Percentiles rank a stretch among this genome's conserved stretches.
Conservation (phyloP, 2,113 vertebrate species). For the Pollimyrus isidori region DNA sequence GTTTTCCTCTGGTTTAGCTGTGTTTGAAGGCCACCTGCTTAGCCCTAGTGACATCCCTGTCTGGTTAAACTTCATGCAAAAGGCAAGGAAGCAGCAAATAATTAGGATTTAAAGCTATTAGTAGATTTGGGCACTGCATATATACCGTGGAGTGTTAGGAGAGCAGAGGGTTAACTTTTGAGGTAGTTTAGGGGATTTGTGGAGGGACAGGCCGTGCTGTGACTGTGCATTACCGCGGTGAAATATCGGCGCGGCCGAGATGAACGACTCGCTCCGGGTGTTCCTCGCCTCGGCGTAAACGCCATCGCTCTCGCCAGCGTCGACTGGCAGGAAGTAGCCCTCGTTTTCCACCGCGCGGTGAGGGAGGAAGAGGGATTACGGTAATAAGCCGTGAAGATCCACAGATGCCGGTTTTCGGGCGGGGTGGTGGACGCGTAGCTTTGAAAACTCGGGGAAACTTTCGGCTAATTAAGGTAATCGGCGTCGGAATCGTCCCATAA, state of each 20-base stretch:
- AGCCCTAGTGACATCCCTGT: not conserved
- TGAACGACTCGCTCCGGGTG: not conserved
- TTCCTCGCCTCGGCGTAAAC: not conserved
- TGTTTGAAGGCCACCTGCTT: not conserved
- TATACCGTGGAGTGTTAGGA: not conserved
- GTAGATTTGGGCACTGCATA: not conserved
- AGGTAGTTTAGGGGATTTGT: not conserved
- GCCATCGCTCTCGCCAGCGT: not conserved
- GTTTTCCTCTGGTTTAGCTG: not conserved
- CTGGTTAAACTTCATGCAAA: not conserved
- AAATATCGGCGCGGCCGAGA: not conserved
- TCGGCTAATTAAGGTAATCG: conserved; percentile 12
- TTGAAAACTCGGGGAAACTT: conserved; percentile 14
- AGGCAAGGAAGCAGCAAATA: not conserved
- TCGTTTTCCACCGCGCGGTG: not conserved
- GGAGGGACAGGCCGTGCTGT: not conserved
- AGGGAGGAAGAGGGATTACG: not conserved
- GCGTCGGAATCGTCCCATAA: not conserved
- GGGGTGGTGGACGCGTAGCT: not conserved
- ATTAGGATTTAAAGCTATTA: not conserved
- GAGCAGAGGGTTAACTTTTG: not conserved
- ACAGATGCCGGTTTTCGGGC: not conserved
- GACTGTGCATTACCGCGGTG: not conserved
- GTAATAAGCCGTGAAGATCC: not conserved
- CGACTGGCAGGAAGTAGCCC: not conserved